phyloP scores from a whole-genome alignment of 2,797 vertebrate species.

The Simalia tracyae region DNA sequence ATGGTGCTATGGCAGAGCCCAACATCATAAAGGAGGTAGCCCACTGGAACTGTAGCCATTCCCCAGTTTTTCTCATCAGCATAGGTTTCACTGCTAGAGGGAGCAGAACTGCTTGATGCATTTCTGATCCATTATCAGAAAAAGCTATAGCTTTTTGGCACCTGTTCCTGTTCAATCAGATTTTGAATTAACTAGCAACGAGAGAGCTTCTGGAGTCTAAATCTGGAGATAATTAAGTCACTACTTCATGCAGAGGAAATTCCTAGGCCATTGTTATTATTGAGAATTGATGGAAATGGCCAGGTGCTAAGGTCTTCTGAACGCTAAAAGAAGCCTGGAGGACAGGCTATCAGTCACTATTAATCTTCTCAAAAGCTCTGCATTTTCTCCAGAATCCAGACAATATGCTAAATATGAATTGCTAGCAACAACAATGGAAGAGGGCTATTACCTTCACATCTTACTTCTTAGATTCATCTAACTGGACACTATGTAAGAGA shows the following conservation, averaged over 20 bases:
- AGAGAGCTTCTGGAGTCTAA: neutral
- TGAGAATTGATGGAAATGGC: neutral
- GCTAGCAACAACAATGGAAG: too few relatives aligned
- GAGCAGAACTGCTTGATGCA: neutral
- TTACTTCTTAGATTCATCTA: too few relatives aligned
- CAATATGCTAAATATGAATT: too few relatives aligned
- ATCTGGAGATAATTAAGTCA: neutral
- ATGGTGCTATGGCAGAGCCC: too few relatives aligned
- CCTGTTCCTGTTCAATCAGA: neutral
- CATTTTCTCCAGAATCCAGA: too few relatives aligned
- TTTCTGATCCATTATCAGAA: neutral
- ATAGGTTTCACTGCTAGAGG: neutral
- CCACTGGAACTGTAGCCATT: neutral
- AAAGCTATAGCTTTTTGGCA: neutral
- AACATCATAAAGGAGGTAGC: neutral
- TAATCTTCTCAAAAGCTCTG: too few relatives aligned
- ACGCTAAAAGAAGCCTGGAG: neutral
- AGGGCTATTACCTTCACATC: too few relatives aligned
- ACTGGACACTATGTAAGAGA: too few relatives aligned
- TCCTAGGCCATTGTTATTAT: neutral
- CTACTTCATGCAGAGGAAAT: neutral
- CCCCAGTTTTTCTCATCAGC: neutral
- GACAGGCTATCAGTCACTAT: too few relatives aligned
- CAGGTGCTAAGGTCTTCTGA: neutral
- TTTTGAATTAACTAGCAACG: neutral